Conservation (phyloP, 2,797 vertebrate genomes). For the Synaphobranchus kaupii region DNA sequence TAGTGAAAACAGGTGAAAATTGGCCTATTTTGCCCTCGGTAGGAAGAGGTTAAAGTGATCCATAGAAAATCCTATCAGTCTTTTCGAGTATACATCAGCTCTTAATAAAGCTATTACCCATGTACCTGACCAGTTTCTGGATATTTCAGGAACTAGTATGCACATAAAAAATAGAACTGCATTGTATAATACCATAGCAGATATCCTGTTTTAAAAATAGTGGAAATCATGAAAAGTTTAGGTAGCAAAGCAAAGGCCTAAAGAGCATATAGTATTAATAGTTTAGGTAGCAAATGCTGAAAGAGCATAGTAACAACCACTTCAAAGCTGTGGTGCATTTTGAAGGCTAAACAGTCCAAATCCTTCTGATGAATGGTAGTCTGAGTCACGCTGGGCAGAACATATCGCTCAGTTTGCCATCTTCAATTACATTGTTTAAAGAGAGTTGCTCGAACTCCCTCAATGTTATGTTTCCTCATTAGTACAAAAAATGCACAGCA, state of each 20-base stretch:
- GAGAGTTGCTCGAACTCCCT: constrained; percentile 63
- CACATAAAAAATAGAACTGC: background rate
- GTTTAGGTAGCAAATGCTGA: background rate
- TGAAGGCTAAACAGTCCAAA: background rate
- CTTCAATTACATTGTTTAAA: constrained; percentile 64
- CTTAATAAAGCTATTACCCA: too few relatives aligned
- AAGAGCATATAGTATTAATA: background rate
- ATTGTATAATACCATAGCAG: too few relatives aligned
- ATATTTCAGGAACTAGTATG: background rate
- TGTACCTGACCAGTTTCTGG: too few relatives aligned
- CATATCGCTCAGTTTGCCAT: constrained; percentile 66
- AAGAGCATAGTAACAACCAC: background rate
- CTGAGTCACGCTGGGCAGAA: constrained; percentile 23
- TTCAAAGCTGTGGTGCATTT: constrained; percentile 17
- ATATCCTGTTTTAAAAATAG: too few relatives aligned
- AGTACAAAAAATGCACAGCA: constrained; percentile 73
- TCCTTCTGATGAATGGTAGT: constrained; percentile 18
- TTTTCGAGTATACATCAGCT: too few relatives aligned
- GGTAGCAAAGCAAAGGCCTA: too few relatives aligned
- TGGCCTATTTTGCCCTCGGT: too few relatives aligned
- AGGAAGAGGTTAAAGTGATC: too few relatives aligned
- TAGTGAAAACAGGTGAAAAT: too few relatives aligned
- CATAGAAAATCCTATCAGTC: too few relatives aligned
- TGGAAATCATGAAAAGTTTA: too few relatives aligned
- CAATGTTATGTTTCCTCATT: constrained; percentile 65